Evolutionary conservation across 2,113 vertebrate genomes (phyloP), one percentile per base, ranked within the genome.

Genomic region (Rhynchomys soricoides): DNA sequence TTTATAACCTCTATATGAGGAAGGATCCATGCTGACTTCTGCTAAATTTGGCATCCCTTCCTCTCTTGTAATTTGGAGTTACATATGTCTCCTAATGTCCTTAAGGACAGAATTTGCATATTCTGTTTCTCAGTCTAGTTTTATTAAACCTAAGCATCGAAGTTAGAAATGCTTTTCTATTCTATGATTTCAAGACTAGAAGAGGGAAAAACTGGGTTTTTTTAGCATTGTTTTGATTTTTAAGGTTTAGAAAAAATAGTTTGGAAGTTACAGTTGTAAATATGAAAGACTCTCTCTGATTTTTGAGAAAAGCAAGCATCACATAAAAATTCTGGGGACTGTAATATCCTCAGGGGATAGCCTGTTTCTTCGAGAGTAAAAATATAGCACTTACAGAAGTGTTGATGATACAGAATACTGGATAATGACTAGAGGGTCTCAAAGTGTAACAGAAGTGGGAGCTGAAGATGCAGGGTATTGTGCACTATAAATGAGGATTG

Each of bases 211-310:
- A 70, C 3, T 31, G 66, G 11, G 7, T 45, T 37, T 87, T 37
- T 89, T 92, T 52, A 45, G n/a, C 5, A 17, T 48, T 43, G 52
- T 90, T 95, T 22, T 26, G n/a, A 75, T 86, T 90, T 92, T 94
- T 59, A 82, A 94, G 6, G 22, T 81, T 68, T 66, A 89, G 50
- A 96, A 86, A 21, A 95, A 92, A 91, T 57, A 40, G 45, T 86
- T 90, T 89, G 37, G 68, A 96, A 94, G 90, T 13, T 94, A 83
- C 62, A 92, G 19, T 75, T 85, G 85, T 59, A 87, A 95, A 93
- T 78, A 89, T 82, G 66, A 90, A 96, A 57, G 79, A n/a, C 50
- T 52, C 16, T 22, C 26, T 81, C 82, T 95, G 48, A 90, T 91
- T 92, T 90, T 79, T 70, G 26, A 94, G 29, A 48, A 59, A 85